phyloP scores from a whole-genome alignment of 2,113 vertebrate genomes.

The Rhinogobius similis region DNA sequence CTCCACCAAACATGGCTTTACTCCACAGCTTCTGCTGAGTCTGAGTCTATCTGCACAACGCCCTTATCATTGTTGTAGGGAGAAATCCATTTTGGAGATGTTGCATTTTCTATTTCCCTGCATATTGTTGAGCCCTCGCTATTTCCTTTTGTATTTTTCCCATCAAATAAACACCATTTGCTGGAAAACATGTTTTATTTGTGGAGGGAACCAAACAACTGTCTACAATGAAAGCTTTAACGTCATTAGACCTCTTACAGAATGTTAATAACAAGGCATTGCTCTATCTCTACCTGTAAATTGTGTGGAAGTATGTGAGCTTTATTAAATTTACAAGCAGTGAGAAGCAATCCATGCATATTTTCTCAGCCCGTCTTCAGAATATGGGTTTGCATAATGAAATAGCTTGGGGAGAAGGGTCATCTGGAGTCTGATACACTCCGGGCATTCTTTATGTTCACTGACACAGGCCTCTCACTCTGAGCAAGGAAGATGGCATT shows the following conservation, averaged over 20 bases:
- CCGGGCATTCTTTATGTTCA: constrained; percentile 34
- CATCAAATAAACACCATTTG: constrained; percentile 6
- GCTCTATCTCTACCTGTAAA: background rate
- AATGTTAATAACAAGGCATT: constrained; percentile 2
- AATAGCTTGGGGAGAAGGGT: constrained; percentile 29
- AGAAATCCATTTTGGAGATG: constrained; percentile 40
- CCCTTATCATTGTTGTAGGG: constrained; percentile 36
- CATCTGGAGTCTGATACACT: constrained; percentile 29
- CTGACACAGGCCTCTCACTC: constrained; percentile 31
- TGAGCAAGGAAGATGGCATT: constrained; percentile 26
- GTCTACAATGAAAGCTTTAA: constrained; percentile 5
- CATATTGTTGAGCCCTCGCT: background rate
- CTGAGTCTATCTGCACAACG: too few species aligned
- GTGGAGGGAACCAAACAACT: background rate
- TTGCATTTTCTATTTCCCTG: constrained; percentile 41
- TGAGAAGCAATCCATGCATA: constrained; percentile 12
- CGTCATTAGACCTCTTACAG: constrained; percentile 1
- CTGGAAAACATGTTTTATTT: constrained; percentile 7
- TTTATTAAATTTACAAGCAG: constrained; percentile 11
- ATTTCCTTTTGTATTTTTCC: constrained; percentile 9
- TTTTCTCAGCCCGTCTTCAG: background rate
- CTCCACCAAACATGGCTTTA: too few species aligned
- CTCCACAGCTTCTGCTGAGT: too few species aligned
- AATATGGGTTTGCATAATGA: constrained; percentile 34
- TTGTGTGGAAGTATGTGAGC: background rate